Evolutionary conservation across 2,888 invertebrate species (phyloP).

Genomic region (Apoderus coryli): DNA sequence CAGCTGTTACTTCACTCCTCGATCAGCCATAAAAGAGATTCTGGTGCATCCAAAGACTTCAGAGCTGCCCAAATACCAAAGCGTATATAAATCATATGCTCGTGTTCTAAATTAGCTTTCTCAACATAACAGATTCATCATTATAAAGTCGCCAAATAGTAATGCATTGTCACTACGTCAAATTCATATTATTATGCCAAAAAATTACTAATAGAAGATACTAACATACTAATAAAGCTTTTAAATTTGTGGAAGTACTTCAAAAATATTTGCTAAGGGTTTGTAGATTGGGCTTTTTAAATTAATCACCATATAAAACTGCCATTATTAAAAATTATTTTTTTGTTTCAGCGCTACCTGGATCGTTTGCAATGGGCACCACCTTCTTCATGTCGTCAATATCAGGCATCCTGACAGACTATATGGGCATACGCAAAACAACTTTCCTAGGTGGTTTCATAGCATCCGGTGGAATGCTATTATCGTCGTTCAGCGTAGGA

Average conservation of each 20-base stretch:
- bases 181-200: too few relatives aligned
- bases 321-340: slow-evolving; percentile 6
- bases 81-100: too few relatives aligned
- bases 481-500: slow-evolving; percentile 61
- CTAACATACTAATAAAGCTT: not conserved
- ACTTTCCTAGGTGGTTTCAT: slow-evolving; percentile 72
- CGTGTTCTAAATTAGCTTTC: too few relatives aligned
- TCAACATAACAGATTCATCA: too few relatives aligned
- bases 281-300: slow-evolving; percentile 2
- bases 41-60: too few relatives aligned
- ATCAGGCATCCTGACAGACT: slow-evolving; percentile 73
- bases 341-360: slow-evolving; percentile 69
- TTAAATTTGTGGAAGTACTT: not conserved
- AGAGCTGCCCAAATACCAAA: too few relatives aligned
- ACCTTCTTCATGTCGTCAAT: slow-evolving; percentile 81
- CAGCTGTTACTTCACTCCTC: too few relatives aligned
- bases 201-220: too few relatives aligned
- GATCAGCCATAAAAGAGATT: too few relatives aligned
- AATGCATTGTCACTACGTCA: too few relatives aligned
- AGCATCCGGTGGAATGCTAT: slow-evolving; percentile 60
- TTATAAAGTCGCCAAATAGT: too few relatives aligned
- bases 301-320: not conserved
- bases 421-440: slow-evolving; percentile 69
- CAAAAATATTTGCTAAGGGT: not conserved
- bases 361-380: slow-evolving; percentile 74